Evolutionary conservation across 37 sponge, comb jelly and placozoan genomes (phyloP).

Genomic region (Corticium candelabrum): DNA sequence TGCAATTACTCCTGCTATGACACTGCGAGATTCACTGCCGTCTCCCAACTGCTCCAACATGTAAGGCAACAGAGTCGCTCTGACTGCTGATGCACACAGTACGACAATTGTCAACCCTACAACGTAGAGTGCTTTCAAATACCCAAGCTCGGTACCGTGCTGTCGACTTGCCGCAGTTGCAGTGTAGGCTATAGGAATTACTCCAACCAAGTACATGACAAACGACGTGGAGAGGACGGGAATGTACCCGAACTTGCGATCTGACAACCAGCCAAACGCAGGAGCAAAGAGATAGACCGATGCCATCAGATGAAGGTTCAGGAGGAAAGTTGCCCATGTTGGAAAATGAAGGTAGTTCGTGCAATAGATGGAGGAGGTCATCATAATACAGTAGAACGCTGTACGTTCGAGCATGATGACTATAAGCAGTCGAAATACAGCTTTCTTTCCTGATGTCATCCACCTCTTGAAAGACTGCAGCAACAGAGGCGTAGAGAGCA

Average conservation of each 20-base stretch:
- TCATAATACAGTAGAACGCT: not conserved
- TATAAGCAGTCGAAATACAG: not conserved
- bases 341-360: not conserved
- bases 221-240: not conserved
- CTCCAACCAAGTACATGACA: not conserved
- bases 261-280: not conserved
- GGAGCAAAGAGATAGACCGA: not conserved
- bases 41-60: conserved; percentile 1
- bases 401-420: not conserved
- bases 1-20: not conserved
- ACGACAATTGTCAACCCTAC: not conserved
- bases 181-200: not conserved
- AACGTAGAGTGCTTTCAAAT: not conserved
- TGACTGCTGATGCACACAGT: not conserved
- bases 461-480: too few species aligned
- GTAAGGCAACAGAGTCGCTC: not conserved
- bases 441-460: not conserved
- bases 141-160: not conserved
- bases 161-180: not conserved
- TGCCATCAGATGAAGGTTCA: not conserved
- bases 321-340: not conserved
- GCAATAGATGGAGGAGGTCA: not conserved
- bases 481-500: too few species aligned
- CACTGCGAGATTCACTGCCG: not conserved
- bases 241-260: not conserved